Evolutionary conservation across 2,113 vertebrate genomes (phyloP).

Genomic region (Hippocampus comes): DNA sequence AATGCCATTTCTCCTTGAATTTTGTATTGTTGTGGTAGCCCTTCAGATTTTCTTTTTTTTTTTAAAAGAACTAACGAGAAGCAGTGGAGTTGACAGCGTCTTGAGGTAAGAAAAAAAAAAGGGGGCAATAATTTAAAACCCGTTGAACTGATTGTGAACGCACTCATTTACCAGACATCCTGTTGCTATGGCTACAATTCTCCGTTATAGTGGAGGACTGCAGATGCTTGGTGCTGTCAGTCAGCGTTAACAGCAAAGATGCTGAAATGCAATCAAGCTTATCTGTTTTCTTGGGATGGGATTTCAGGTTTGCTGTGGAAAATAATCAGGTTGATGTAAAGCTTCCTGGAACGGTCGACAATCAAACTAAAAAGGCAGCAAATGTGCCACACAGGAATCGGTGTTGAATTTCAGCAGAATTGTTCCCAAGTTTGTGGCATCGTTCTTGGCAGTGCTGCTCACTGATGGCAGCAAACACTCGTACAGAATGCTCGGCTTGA

Average conservation of each 20-base stretch:
- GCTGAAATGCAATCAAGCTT: conserved; percentile 53
- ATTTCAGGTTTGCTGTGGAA: conserved; percentile 38
- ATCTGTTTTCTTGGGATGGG: conserved; percentile 30
- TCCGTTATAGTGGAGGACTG: conserved; percentile 26
- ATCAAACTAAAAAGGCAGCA: conserved; percentile 11
- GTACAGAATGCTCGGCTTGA: conserved; percentile 36
- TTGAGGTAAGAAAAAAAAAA: background rate
- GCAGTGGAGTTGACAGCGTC: background rate
- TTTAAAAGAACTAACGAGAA: background rate
- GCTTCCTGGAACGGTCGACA: conserved; percentile 18
- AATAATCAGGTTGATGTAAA: conserved; percentile 37
- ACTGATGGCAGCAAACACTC: conserved; percentile 35
- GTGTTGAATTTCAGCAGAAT: background rate
- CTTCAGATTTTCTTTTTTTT: background rate
- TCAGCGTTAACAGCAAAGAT: conserved; percentile 36
- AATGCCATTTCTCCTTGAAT: background rate
- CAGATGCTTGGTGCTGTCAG: conserved; percentile 28
- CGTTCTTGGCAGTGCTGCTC: conserved; percentile 33
- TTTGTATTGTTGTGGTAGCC: background rate
- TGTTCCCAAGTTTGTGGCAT: conserved; percentile 26
- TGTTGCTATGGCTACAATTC: conserved; percentile 66
- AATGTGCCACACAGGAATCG: background rate
- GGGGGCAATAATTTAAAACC: conserved; percentile 8
- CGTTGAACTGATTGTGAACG: conserved; percentile 42
- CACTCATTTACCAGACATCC: conserved; percentile 28